Percentiles rank a stretch among this genome's conserved stretches.
These are phyloP conservation scores for Cephus nigrinus DNA, from an alignment of 2,888 invertebrate genomes.

Conservation along the genomic window DNA sequence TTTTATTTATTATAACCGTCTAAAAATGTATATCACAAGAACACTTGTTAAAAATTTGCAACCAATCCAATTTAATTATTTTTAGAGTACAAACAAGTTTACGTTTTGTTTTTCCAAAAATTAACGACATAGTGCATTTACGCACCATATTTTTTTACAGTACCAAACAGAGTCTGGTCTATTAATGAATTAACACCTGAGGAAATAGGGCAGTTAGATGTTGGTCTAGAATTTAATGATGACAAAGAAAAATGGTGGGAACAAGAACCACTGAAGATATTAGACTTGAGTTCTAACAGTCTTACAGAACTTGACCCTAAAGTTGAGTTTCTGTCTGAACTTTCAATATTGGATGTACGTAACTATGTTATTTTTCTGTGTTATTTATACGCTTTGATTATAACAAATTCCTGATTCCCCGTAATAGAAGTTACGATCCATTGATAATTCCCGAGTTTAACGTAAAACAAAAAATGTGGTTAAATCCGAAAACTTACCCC, in stretches of 20 bases:
- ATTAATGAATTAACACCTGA: slow-evolving; percentile 77
- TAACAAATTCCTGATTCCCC: neutral
- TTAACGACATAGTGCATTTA: neutral
- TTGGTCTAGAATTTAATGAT: slow-evolving; percentile 72
- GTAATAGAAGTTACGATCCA: neutral
- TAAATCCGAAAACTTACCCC: neutral
- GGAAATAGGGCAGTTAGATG: slow-evolving; percentile 68
- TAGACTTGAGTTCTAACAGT: slow-evolving; percentile 83
- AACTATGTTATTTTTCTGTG: neutral
- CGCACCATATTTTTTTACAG: slow-evolving; percentile 64
- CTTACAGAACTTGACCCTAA: slow-evolving; percentile 74
- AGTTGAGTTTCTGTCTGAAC: slow-evolving; percentile 75
- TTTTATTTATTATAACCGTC: neutral
- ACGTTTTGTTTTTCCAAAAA: neutral
- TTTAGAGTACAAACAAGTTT: neutral
- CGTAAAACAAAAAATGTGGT: neutral
- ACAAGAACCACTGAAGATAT: slow-evolving; percentile 78
- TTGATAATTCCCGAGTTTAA: slow-evolving; percentile 9
- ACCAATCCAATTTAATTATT: neutral
- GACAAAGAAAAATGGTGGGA: slow-evolving; percentile 85
- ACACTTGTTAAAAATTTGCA: neutral
- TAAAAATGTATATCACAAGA: neutral
- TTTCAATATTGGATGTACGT: slow-evolving; percentile 78
- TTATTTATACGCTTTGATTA: neutral
- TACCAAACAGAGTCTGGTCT: slow-evolving; percentile 79